Percentiles rank a stretch among this genome's conserved stretches.
These are phyloP conservation scores for Mergus octosetaceus DNA, from an alignment of 2,797 vertebrate species.

Conservation along the genomic window DNA sequence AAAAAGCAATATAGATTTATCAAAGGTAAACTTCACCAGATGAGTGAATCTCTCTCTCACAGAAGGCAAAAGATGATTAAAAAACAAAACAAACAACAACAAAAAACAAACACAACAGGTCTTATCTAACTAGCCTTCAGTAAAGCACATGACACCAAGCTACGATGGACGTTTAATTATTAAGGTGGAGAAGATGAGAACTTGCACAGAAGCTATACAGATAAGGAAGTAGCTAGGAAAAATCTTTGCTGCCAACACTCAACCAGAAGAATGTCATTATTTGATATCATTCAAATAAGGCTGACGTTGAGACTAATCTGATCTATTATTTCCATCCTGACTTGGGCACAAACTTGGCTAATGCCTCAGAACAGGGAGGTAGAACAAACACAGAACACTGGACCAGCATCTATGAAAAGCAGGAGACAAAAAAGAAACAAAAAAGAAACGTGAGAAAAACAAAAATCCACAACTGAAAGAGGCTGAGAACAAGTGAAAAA, in stretches of 20 bases:
- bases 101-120: neutral
- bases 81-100: neutral
- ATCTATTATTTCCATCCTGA: neutral
- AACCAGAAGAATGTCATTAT: neutral
- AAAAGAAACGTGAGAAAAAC: neutral
- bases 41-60: neutral
- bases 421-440: neutral
- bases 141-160: neutral
- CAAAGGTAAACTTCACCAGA: neutral
- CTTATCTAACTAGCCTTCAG: neutral
- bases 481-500: neutral
- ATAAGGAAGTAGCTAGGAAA: neutral
- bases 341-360: neutral
- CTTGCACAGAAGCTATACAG: neutral
- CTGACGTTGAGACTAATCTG: neutral
- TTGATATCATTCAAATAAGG: neutral
- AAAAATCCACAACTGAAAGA: neutral
- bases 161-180: neutral
- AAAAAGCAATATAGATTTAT: neutral
- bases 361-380: neutral
- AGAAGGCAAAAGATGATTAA: neutral
- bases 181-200: neutral
- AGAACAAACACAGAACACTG: neutral
- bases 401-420: neutral
- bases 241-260: neutral